Base-by-base conservation (phyloP, 2,888 invertebrate species). In the Iphiclides podalirius region DNA sequence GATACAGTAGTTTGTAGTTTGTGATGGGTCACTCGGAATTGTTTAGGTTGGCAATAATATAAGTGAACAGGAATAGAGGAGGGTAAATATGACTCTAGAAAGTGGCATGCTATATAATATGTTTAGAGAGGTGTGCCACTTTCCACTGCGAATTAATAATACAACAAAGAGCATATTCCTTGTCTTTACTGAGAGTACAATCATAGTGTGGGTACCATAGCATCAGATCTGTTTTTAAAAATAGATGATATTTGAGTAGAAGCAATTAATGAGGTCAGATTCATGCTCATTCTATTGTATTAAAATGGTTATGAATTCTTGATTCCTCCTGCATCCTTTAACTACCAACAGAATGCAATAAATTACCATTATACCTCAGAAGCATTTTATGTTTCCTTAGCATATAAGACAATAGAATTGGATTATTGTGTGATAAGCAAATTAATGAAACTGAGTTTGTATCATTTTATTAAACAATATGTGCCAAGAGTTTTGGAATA, bases 101-200 rank as follows among this genome's bases (percentile, higher is more conserved):
- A 72, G 80, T 76, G 73, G 80, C 72, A 68, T 67, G 83, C 79
- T 78, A 77, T 85, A 83, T 78, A 81, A 88, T 88, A 88, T 88
- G 88, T 88, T 88, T 74, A 83, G 88, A 81, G 87, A 81, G 70
- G 85, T 79, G 64, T 73, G 70, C 72, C 78, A 80, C 75, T 77
- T 77, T 79, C 75, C 56, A 65, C 76, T 72, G 72, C 67, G 81
- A 78, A 64, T 68, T 72, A 70, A 62, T 70, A 75, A 75, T 79
- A 81, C 79, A 79, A 80, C 77, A 67, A 70, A 78, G 79, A 80
- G 79, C 75, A 71, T 79, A 72, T 68, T 66, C 72, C 75, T 72
- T 69, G 59, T 64, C 66, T 67, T 67, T 51, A 37, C 36, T 54
- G 41, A 39, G 51, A 48, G 56, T 53, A 47, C 47, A 53, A 34